These are phyloP conservation scores for Crenuchus spilurus DNA, from an alignment of 2,797 vertebrate species.

Conservation along the genomic window DNA sequence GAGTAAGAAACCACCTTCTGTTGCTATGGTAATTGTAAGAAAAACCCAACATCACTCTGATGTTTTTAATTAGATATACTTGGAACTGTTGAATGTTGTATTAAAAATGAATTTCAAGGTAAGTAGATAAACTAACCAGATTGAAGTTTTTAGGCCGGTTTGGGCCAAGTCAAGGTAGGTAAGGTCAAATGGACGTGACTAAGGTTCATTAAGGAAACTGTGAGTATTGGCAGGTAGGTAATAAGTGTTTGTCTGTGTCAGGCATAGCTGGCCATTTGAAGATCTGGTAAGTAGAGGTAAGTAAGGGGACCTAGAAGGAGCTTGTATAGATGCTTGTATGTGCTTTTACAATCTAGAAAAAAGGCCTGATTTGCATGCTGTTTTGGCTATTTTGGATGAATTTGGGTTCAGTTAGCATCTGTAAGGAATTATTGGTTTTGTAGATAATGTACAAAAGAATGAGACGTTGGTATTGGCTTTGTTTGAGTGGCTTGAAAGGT, in stretches of 20 bases:
- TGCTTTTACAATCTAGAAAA: background rate
- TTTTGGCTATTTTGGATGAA: background rate
- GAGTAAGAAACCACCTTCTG: conserved; percentile 86
- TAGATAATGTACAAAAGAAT: background rate
- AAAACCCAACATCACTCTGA: conserved; percentile 73
- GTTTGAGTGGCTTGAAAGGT: background rate
- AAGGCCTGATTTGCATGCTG: background rate
- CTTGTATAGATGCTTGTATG: background rate
- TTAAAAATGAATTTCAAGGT: conserved; percentile 79
- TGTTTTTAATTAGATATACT: conserved; percentile 73
- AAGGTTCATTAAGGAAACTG: conserved; percentile 62
- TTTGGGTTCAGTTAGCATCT: background rate
- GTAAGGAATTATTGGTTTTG: background rate
- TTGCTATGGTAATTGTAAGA: conserved; percentile 79
- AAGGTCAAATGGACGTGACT: conserved; percentile 60
- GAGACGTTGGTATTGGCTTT: background rate
- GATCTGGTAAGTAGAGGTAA: conserved; percentile 74
- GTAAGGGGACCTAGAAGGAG: conserved; percentile 59
- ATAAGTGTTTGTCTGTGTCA: conserved; percentile 72
- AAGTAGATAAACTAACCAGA: conserved; percentile 76
- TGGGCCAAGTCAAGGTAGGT: conserved; percentile 74
- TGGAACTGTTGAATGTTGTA: conserved; percentile 82
- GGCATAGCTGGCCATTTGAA: conserved; percentile 59
- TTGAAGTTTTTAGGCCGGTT: conserved; percentile 76
- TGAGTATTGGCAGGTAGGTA: conserved; percentile 79